Evolutionary conservation across 2,113 vertebrate genomes (phyloP), one percentile per base, ranked within the genome.

Genomic region (Eublepharis macularius): DNA sequence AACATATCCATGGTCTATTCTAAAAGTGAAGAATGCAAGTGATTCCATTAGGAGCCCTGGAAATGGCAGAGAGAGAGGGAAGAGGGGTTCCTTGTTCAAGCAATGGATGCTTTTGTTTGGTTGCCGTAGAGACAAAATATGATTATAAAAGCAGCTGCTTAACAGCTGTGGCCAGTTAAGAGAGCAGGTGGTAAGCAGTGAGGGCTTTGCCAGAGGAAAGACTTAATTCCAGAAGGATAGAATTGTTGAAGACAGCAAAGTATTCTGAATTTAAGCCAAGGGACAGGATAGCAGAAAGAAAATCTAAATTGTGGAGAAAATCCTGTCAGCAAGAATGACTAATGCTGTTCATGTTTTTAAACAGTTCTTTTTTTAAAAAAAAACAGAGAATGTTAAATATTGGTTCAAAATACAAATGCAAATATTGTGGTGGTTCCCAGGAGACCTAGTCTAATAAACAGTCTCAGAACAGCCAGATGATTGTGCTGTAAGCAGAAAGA

Each of bases 91-190:
- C n/a, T 80, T 82, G 14, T 0, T 80, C 84, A 76, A 66, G 81
- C 0, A 0, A 43, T 91, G 79, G 89, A 73, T 90, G 83, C 80
- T 89, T 89, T 91, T 94, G 83, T 77, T 76, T 92, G 90, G 94
- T 93, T 92, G 80, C 90, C 93, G 83, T 26, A 92, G 89, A 93
- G 92, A 92, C 87, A 73, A 91, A 85, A 69, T 81, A 87, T 81
- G 76, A 87, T 83, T 74, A 75, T 88, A 68, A 90, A 90, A 89
- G 87, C 81, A 93, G 84, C 72, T 90, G 91, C 81, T 93, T 93
- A 94, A 80, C 81, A 91, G 85, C 86, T 79, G 84, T 92, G 89
- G 85, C 87, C 83, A 91, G 83, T 83, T 57, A 89, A 79, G 83
- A 91, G 77, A 87, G 75, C 81, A 87, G 90, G 80, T 90, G 89